phyloP scores from a whole-genome alignment of 2,113 vertebrate species.

The Pluvialis apricaria region DNA sequence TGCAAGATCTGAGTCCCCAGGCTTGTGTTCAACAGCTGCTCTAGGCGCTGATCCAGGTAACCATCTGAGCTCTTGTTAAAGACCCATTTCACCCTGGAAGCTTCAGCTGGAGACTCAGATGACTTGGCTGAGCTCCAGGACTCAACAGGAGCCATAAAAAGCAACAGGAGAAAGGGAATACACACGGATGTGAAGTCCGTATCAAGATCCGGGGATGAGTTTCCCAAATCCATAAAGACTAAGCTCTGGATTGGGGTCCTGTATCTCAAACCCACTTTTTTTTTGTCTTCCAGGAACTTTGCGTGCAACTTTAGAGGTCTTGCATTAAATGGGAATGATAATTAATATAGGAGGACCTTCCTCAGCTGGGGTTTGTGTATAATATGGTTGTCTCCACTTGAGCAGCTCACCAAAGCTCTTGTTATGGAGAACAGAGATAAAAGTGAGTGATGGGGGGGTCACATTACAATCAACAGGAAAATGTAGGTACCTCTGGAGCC shows the following conservation, averaged over 20 bases:
- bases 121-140: neutral
- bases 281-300: no score
- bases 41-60: neutral
- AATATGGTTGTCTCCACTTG: neutral
- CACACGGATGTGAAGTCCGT: fast-evolving
- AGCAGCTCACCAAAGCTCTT: neutral
- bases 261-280: neutral
- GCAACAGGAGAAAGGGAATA: neutral
- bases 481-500: neutral
- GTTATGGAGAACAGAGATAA: no score
- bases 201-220: neutral
- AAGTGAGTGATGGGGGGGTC: neutral
- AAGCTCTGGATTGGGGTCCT: fast-evolving
- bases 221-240: neutral
- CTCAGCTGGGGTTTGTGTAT: fast-evolving
- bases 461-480: neutral
- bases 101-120: neutral
- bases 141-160: neutral
- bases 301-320: neutral
- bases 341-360: neutral
- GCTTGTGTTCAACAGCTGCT: neutral
- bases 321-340: neutral
- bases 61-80: neutral
- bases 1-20: neutral
- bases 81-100: fast-evolving